Percentiles rank a stretch among this genome's conserved stretches.
These are phyloP conservation scores for Macquaria ambigua DNA, from an alignment of 2,113 vertebrate species.

Conservation along the genomic window DNA sequence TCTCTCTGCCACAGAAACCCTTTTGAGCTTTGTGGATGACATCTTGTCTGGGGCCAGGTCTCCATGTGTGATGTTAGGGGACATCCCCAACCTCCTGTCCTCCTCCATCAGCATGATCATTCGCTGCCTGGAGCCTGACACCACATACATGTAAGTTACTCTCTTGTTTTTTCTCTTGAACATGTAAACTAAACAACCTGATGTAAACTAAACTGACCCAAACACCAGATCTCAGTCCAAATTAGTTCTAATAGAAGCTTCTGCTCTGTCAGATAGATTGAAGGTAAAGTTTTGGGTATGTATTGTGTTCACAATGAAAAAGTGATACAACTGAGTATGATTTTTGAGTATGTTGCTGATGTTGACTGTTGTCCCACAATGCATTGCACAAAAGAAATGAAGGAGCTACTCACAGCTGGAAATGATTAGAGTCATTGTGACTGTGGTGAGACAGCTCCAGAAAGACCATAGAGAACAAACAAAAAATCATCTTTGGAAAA, in stretches of 20 bases:
- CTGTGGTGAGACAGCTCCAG: slow-evolving; percentile 19
- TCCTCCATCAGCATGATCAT: slow-evolving; percentile 94
- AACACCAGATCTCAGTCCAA: neutral
- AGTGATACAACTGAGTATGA: neutral
- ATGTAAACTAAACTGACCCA: neutral
- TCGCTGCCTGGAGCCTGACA: slow-evolving; percentile 95
- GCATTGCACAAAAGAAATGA: neutral
- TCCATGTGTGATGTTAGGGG: slow-evolving; percentile 95
- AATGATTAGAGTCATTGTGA: slow-evolving; percentile 24
- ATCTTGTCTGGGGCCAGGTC: slow-evolving; percentile 97
- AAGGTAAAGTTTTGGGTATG: neutral
- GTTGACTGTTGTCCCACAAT: slow-evolving; percentile 8
- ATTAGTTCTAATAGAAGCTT: neutral
- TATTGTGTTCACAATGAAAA: neutral
- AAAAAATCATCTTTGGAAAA: slow-evolving; percentile 14
- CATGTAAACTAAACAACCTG: neutral
- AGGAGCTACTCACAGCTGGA: slow-evolving; percentile 32
- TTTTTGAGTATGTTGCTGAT: neutral
- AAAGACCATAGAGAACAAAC: slow-evolving; percentile 17
- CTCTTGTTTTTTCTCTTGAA: neutral
- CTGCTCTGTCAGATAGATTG: neutral
- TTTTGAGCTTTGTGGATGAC: slow-evolving; percentile 98
- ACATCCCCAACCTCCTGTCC: slow-evolving; percentile 92
- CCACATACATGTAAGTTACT: slow-evolving; percentile 94
- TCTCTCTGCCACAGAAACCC: slow-evolving; percentile 86